Evolutionary conservation across 2,888 invertebrate genomes (phyloP).

Genomic region (Anthrax anthrax): DNA sequence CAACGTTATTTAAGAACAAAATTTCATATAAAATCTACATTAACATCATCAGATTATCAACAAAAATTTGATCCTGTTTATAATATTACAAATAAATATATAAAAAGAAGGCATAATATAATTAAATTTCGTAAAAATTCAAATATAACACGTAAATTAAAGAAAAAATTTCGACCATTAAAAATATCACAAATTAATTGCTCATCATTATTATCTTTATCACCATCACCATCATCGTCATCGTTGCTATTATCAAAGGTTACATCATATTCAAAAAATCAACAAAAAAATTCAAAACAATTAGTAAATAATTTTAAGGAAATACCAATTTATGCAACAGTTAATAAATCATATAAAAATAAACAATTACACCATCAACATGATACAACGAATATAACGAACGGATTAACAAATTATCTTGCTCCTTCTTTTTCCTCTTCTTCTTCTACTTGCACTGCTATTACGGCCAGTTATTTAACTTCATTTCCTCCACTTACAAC

Average conservation of each 20-base stretch:
- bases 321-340: conserved; percentile 24
- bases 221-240: conserved; percentile 19
- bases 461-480: too few relatives aligned
- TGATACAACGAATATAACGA: neutral
- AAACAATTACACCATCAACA: neutral
- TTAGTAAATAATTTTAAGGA: neutral
- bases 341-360: conserved; percentile 18
- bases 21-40: conserved; percentile 7
- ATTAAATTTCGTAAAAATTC: conserved; percentile 6
- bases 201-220: conserved; percentile 9
- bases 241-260: too few relatives aligned
- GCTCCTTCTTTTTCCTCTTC: too few relatives aligned
- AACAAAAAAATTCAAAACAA: neutral
- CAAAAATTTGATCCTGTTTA: conserved; percentile 24
- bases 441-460: too few relatives aligned
- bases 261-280: too few relatives aligned
- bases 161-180: neutral
- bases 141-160: neutral
- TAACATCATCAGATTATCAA: neutral
- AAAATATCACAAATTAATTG: neutral
- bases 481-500: too few relatives aligned
- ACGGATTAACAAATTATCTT: too few relatives aligned
- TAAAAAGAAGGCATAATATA: conserved; percentile 12
- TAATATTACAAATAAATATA: conserved; percentile 28
- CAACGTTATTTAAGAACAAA: conserved; percentile 20